Base-by-base conservation (phyloP, 2,113 vertebrate species). In the Sula dactylatra region DNA sequence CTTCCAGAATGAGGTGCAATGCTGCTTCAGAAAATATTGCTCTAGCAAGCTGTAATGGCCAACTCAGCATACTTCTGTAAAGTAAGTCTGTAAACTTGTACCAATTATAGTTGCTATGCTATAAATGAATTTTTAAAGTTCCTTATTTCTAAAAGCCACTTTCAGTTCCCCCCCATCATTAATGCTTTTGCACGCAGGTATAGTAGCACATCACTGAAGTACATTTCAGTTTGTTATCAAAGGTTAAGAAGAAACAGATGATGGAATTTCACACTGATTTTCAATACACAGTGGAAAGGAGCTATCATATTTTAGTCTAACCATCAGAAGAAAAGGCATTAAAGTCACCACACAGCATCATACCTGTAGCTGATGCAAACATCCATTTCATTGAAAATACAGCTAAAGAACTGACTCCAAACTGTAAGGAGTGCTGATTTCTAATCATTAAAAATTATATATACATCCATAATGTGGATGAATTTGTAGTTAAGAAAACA, bases 1-100 rank as follows among this genome's bases (percentile, higher is more conserved):
- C 84, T 97, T 96, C 80, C 65, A 80, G 92, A 97, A 94, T 52
- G 91, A 97, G 81, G 72, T 92, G 74, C 47, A 94, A 2, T 61
- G 64, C 78, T 96, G 82, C 56, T 87, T 95, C 94, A 64, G 88
- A 94, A 97, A 91, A 59, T 67, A 89, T 20, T 81, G 55, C 74
- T 88, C 72, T 45, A 87, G 72, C 31, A 73, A 77, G 59, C 56
- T 80, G 50, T 83, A 89, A 84, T 27, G 38, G 66, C 66, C 36
- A 94, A 7, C 66, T 86, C 59, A 6, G 84, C 82, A 54, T 12
- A 50, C 54, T 67, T 55, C 32, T 71, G 52, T 66, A 67, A 91
- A 94, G 66, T 69, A 77, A 29, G 44, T 18, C 66, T 86, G 52
- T 54, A 70, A 86, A 49, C 73, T 86, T 87, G 70, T 84, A 90